phyloP scores from a whole-genome alignment of 1,140 invertebrate species.

The Meloidogyne exigua region DNA sequence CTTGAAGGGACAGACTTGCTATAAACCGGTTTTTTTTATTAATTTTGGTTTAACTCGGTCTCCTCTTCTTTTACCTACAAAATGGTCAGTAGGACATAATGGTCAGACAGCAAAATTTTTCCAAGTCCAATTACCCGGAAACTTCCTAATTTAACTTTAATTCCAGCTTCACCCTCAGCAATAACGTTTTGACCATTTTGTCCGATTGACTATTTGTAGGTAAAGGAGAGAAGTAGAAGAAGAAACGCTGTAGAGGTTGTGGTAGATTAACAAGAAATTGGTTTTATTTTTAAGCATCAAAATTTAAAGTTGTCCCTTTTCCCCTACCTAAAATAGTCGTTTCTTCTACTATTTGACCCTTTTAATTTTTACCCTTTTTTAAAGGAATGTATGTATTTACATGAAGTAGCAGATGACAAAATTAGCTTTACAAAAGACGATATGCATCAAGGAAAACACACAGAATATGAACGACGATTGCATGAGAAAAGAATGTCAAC shows the following conservation, averaged over 20 bases:
- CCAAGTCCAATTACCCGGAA: too few relatives aligned
- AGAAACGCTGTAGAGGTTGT: too few relatives aligned
- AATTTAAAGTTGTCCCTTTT: too few relatives aligned
- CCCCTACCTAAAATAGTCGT: too few relatives aligned
- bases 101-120: too few relatives aligned
- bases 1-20: conserved; percentile 92
- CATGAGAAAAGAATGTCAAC: conserved; percentile 38
- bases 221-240: too few relatives aligned
- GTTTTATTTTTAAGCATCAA: too few relatives aligned
- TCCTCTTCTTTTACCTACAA: too few relatives aligned
- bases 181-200: background rate
- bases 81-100: too few relatives aligned
- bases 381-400: conserved; percentile 97
- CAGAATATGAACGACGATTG: conserved; percentile 64
- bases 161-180: too few relatives aligned
- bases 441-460: conserved; percentile 98
- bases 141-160: background rate
- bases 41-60: too few relatives aligned
- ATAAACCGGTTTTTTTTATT: conserved; percentile 72
- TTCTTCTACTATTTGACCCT: background rate
- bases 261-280: too few relatives aligned
- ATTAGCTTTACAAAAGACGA: conserved; percentile 97
- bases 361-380: conserved; percentile 35
- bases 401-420: conserved; percentile 91
- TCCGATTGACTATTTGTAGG: background rate